Conservation (phyloP, 2,113 vertebrate species). For the Ramphastos sulfuratus region DNA sequence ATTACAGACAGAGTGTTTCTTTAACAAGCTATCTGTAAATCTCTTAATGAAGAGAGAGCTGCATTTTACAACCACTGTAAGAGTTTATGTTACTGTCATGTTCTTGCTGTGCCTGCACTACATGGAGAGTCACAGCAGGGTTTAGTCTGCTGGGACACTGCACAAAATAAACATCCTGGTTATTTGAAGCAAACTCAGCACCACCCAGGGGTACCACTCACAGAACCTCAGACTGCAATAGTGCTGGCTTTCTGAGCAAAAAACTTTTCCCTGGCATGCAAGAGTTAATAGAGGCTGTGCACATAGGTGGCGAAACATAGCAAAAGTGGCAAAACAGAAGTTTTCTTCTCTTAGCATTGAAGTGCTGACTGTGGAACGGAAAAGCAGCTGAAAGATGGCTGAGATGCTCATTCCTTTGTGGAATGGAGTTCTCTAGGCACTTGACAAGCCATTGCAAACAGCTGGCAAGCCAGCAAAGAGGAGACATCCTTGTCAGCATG, state of each 20-base stretch:
- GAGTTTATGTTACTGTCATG: neutral
- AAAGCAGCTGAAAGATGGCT: neutral
- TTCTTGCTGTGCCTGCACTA: neutral
- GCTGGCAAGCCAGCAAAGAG: neutral
- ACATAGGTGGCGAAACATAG: neutral
- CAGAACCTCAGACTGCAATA: neutral
- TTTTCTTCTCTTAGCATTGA: neutral
- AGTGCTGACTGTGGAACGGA: neutral
- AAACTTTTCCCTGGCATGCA: neutral
- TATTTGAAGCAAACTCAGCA: fast-evolving
- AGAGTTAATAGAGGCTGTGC: neutral
- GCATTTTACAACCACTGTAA: neutral
- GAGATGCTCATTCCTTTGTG: neutral
- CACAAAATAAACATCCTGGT: neutral
- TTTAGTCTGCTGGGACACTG: neutral
- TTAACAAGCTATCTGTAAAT: neutral
- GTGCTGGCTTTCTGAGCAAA: neutral
- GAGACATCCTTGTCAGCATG: fast-evolving
- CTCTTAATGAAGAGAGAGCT: neutral
- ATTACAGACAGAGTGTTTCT: neutral
- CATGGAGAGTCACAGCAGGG: neutral
- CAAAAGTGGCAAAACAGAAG: neutral
- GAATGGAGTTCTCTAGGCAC: neutral
- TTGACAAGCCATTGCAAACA: neutral
- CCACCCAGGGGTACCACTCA: neutral